phyloP scores from a whole-genome alignment of 2,113 vertebrate genomes.

The Microtus richardsoni region DNA sequence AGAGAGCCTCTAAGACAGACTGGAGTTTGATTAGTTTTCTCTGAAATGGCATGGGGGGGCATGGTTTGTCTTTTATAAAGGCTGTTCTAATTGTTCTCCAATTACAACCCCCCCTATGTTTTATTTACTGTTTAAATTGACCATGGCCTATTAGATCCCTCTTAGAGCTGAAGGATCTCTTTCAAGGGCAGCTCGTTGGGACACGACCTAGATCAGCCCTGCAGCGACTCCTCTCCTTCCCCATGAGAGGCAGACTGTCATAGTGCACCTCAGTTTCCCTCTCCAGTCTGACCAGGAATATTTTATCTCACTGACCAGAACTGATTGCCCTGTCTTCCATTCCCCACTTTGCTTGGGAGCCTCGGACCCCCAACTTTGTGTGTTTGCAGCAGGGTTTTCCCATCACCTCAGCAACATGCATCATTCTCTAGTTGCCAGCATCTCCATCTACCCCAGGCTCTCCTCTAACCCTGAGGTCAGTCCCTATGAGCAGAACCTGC shows the following conservation, averaged over 20 bases:
- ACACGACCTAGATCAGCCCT: not conserved
- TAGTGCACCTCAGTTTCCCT: not conserved
- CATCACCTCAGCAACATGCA: too few relatives aligned
- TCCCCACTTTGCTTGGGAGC: not conserved
- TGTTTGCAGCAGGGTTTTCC: not conserved
- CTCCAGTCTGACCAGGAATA: not conserved
- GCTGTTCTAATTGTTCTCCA: not conserved
- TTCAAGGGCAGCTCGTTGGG: not conserved
- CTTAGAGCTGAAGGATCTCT: not conserved
- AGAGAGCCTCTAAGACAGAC: not conserved
- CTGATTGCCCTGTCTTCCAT: not conserved
- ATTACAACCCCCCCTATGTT: not conserved
- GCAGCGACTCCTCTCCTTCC: not conserved
- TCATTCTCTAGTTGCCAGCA: too few relatives aligned
- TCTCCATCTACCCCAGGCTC: not conserved
- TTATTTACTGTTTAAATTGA: not conserved
- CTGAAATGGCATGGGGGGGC: not conserved
- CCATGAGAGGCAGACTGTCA: not conserved
- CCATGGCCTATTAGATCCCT: not conserved
- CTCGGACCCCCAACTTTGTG: not conserved
- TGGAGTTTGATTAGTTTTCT: conserved; percentile 11
- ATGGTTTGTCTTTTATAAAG: not conserved
- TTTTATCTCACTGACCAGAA: not conserved
- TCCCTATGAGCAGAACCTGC: accelerated
- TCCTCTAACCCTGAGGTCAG: not conserved